Percentiles rank a stretch among this genome's conserved stretches.
Evolutionary conservation across 2,888 invertebrate species (phyloP).

Genomic region (Microplitis deprimator): DNA sequence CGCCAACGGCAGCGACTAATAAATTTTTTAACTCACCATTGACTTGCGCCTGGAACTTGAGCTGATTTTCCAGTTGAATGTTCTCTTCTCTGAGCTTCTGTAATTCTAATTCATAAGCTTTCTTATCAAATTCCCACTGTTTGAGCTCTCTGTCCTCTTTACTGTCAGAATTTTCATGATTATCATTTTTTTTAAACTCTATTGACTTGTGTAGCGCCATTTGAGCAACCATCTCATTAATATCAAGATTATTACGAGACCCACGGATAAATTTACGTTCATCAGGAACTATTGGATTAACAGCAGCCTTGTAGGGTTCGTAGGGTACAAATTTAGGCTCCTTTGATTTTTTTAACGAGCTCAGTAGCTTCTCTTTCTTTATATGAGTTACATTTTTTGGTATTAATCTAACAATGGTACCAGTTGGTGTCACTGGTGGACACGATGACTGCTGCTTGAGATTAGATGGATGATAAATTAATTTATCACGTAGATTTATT

Average conservation of each 20-base stretch:
- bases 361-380: constrained; percentile 72
- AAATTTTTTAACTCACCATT: constrained; percentile 94
- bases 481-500: constrained; percentile 64
- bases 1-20: constrained; percentile 94
- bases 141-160: constrained; percentile 49
- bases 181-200: constrained; percentile 75
- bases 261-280: constrained; percentile 69
- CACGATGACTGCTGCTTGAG: constrained; percentile 64
- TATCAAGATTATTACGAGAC: constrained; percentile 77
- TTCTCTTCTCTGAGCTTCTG: constrained; percentile 79
- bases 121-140: constrained; percentile 73
- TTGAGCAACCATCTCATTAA: constrained; percentile 79
- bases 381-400: constrained; percentile 77
- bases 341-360: constrained; percentile 72
- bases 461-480: constrained; percentile 70
- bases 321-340: constrained; percentile 90
- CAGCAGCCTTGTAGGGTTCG: constrained; percentile 90
- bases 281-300: constrained; percentile 81
- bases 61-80: constrained; percentile 81
- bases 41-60: constrained; percentile 92
- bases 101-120: constrained; percentile 76
- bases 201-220: constrained; percentile 79
- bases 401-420: constrained; percentile 76
- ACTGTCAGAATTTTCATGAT: constrained; percentile 33
- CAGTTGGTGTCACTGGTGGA: constrained; percentile 73